A percentile compares a stretch with the other conserved stretches of the same genome.
Conservation (phyloP, 2,888 invertebrate species). For the Leucophenga maculata region DNA sequence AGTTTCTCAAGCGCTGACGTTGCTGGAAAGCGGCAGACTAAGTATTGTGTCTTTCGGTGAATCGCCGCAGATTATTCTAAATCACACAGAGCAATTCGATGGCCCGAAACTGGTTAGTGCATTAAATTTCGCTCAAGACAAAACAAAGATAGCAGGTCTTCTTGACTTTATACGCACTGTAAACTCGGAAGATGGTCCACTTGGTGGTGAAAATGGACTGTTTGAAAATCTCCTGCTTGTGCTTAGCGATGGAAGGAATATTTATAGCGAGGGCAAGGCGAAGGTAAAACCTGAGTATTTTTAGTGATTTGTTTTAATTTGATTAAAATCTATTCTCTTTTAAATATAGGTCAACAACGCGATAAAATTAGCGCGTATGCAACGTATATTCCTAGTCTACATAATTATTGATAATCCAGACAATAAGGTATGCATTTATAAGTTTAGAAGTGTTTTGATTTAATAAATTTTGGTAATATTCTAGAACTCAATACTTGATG, state of each 20-base stretch:
- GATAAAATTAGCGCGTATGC: slow-evolving; percentile 84
- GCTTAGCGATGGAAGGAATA: slow-evolving; percentile 95
- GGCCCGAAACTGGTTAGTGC: slow-evolving; percentile 87
- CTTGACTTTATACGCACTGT: slow-evolving; percentile 84
- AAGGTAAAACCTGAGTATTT: slow-evolving; percentile 73
- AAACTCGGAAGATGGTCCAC: slow-evolving; percentile 73
- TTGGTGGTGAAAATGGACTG: slow-evolving; percentile 70
- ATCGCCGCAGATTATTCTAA: slow-evolving; percentile 86
- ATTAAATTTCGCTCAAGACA: slow-evolving; percentile 90
- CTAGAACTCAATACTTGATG: slow-evolving; percentile 92
- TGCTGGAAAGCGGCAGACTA: slow-evolving; percentile 94
- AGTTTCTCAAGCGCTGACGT: slow-evolving; percentile 89
- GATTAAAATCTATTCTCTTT: background rate
- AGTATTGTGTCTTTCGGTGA: slow-evolving; percentile 94
- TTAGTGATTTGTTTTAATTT: slow-evolving; percentile 3
- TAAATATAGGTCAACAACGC: slow-evolving; percentile 78
- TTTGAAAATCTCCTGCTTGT: slow-evolving; percentile 83
- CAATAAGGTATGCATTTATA: slow-evolving; percentile 79
- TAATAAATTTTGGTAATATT: slow-evolving; percentile 55
- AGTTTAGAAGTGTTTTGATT: background rate
- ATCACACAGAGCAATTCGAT: slow-evolving; percentile 86
- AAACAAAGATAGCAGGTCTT: slow-evolving; percentile 88
- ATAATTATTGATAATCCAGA: slow-evolving; percentile 95
- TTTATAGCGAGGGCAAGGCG: slow-evolving; percentile 89
- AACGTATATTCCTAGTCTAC: slow-evolving; percentile 93